Evolutionary conservation across 2,888 invertebrate genomes (phyloP).

Genomic region (Iselma pallidipennis): DNA sequence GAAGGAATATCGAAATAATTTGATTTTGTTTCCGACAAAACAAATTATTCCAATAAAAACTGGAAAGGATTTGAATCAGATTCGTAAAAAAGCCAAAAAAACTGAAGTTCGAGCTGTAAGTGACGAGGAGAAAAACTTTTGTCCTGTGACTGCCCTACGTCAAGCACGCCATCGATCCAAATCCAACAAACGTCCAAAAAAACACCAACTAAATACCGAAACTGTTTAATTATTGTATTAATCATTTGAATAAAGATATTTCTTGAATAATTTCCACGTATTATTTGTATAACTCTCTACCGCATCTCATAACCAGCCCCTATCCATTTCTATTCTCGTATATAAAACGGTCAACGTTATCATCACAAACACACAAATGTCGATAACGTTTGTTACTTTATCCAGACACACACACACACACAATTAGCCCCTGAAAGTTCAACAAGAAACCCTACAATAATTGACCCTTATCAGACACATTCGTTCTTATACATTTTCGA

Average conservation of each 20-base stretch:
- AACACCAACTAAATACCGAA: too few species aligned
- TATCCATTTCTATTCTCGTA: constrained; percentile 14
- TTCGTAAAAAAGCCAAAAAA: constrained; percentile 68
- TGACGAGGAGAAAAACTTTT: constrained; percentile 84
- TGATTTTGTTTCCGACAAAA: constrained; percentile 93
- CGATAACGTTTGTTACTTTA: constrained; percentile 21
- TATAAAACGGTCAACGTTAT: constrained; percentile 21
- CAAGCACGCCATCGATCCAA: constrained; percentile 60
- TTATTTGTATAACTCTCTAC: constrained; percentile 9
- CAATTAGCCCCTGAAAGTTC: constrained; percentile 16
- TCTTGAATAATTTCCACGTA: constrained; percentile 6
- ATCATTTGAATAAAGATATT: background rate
- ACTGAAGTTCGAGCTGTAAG: constrained; percentile 75
- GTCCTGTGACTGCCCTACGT: constrained; percentile 78
- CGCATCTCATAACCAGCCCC: constrained; percentile 19
- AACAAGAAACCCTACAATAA: constrained; percentile 27
- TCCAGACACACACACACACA: constrained; percentile 8
- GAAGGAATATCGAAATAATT: constrained; percentile 87
- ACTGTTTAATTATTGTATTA: background rate
- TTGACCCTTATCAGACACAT: constrained; percentile 31
- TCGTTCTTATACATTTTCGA: constrained; percentile 27
- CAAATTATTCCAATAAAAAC: constrained; percentile 39
- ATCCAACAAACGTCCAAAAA: constrained; percentile 10
- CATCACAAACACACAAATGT: too few species aligned
- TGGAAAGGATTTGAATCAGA: constrained; percentile 71